Evolutionary conservation across 2,113 vertebrate species (phyloP).

Genomic region (Prunella fulvescens): DNA sequence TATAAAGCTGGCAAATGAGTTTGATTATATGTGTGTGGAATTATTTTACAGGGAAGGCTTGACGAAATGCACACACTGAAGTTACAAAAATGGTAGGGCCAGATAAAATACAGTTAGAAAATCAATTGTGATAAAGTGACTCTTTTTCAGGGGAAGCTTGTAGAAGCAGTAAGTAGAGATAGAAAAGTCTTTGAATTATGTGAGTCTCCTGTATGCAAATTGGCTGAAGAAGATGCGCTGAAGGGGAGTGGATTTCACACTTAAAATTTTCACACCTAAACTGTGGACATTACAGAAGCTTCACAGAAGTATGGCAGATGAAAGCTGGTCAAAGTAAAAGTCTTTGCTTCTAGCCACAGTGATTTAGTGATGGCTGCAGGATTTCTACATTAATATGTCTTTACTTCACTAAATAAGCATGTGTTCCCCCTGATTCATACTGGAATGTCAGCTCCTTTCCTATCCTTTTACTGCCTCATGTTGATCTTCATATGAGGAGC

Average conservation of each 20-base stretch:
- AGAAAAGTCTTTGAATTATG: neutral
- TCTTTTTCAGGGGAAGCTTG: neutral
- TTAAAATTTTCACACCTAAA: slow-evolving; percentile 15
- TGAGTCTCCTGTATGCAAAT: neutral
- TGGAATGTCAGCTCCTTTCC: neutral
- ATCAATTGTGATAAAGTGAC: neutral
- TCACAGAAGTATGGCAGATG: neutral
- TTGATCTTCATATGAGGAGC: neutral
- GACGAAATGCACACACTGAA: neutral
- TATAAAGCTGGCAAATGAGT: neutral
- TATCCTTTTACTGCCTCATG: neutral
- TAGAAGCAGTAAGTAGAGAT: neutral
- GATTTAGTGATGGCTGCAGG: neutral
- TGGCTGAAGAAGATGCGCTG: neutral
- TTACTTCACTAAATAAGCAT: slow-evolving; percentile 14
- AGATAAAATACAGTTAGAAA: slow-evolving; percentile 9
- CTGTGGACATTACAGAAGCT: neutral
- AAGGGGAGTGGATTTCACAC: slow-evolving; percentile 16
- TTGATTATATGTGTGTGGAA: neutral
- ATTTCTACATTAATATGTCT: slow-evolving; percentile 7
- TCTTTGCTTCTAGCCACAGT: neutral
- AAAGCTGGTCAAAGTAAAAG: neutral
- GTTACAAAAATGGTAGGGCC: neutral
- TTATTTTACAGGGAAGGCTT: neutral
- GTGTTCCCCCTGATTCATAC: neutral